Evolutionary conservation across 2,888 invertebrate genomes (phyloP), one percentile per base, ranked within the genome.

Genomic region (Sabellastarte sp.): DNA sequence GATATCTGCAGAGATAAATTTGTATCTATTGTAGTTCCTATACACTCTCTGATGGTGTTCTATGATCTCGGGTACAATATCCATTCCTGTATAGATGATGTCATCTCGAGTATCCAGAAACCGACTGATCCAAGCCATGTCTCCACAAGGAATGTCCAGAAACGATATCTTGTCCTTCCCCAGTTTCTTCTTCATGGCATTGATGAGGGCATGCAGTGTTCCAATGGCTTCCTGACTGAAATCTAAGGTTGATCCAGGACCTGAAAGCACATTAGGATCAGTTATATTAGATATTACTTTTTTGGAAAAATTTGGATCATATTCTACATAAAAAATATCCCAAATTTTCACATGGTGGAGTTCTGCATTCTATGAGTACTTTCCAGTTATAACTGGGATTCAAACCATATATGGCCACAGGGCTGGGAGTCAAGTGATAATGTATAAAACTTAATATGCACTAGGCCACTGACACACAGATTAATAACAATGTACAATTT

Each of bases 41-140:
- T 29, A 28, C 0, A 58, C 33, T 50, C 62, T 57, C 28, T 52
- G 50, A 59, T 73, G 73, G 56, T 68, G 64, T n/a, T 50, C 53
- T 4, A 73, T 72, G 10, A 73, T 32, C 4, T 68, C 66, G 1
- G 67, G 65, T 1, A 73, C 72, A 28, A 73, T 66, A 51, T 73
- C 73, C 2, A 70, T 56, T 1, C 73, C 71, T 2, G 70, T 70
- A 60, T 70, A 73, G 28, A 70, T 66, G 24, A 73, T 63, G 57
- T 73, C 73, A 50, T 69, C 57, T 26, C 73, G 57, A 10, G 68
- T 70, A 15, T 60, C 50, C n/a, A 73, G 61, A 52, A 72, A 73
- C 15, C 71, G 50, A 41, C 59, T 62, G 71, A 73, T 73, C 73
- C 73, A 73, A 20, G 55, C 63, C 70, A 73, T 67, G 59, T 73